Evolutionary conservation across 2,113 vertebrate species (phyloP), one percentile per base, ranked within the genome.

Genomic region (Electrona antarctica): DNA sequence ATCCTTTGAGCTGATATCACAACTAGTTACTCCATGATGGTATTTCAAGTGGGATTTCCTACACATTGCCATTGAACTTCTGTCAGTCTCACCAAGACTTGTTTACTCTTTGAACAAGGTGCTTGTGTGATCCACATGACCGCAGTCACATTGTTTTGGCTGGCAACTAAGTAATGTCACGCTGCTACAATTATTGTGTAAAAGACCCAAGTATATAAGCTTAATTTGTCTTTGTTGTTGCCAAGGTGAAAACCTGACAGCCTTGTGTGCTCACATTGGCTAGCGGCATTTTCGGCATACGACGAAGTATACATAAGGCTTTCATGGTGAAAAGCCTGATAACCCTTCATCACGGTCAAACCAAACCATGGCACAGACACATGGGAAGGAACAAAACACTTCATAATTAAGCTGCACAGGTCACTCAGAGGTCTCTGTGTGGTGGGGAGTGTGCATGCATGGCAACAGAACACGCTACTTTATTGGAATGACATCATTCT

Each of bases 161-260:
- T 82, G 77, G 85, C 77, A 76, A 21, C 21, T 21, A 21, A 46
- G 46, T 29, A 67, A 64, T 69, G 64, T 55, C 47, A 54, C 10
- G 11, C 54, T 52, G 11, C 54, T 52, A 80, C 65, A 87, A 85
- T 41, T 41, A 88, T 73, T 62, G 49, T 64, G 77, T 45, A 51
- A 48, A 51, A 4, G 4, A 66, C 46, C 52, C 10, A 69, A 66
- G 1, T 41, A 71, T 41, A 71, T 15, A 55, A 80, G 28, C 15
- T 9, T 21, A 21, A 11, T 60, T 60, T 67, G 29, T 56, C 71
- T 74, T 14, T 76, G 21, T 21, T 21, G 21, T 21, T 21, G 33
- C 33, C 33, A 41, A 4, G 33, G 33, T 41, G 33, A 41, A 41
- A 41, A 41, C 33, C 33, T 41, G 33, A 41, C 33, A 6, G 3